Evolutionary conservation across 2,888 invertebrate genomes (phyloP).

Genomic region (Spisula subtruncata): DNA sequence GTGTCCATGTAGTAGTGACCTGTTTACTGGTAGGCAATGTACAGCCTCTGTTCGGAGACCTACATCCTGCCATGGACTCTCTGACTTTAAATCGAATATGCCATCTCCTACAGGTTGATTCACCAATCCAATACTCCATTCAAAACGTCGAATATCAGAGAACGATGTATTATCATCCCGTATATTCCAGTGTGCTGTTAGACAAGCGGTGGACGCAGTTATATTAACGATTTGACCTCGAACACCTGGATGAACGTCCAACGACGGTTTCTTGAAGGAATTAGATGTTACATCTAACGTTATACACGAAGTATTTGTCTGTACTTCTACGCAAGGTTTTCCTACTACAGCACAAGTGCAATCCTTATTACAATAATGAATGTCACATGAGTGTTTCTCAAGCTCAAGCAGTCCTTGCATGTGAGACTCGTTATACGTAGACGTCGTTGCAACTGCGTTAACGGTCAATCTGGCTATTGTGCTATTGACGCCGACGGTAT

Average conservation of each 20-base stretch:
- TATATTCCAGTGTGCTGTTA: constrained; percentile 53
- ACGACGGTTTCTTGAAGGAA: not conserved
- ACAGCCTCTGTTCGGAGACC: constrained; percentile 53
- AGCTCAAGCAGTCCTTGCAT: constrained; percentile 56
- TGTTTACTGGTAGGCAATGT: constrained; percentile 62
- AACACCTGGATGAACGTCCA: constrained; percentile 34
- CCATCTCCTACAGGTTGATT: constrained; percentile 63
- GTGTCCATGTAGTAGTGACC: constrained; percentile 51
- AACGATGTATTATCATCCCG: not conserved
- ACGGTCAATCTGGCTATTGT: constrained; percentile 57
- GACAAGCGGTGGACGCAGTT: constrained; percentile 57
- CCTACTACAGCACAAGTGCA: constrained; percentile 74
- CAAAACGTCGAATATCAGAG: constrained; percentile 55
- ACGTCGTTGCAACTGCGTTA: not conserved
- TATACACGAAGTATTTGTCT: constrained; percentile 4
- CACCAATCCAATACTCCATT: constrained; percentile 69
- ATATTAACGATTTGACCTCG: not conserved
- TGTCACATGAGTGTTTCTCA: constrained; percentile 70
- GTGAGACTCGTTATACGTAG: not conserved
- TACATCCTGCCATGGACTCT: constrained; percentile 70
- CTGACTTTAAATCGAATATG: constrained; percentile 60
- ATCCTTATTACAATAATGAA: constrained; percentile 71
- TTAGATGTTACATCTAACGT: not conserved
- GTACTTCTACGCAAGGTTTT: constrained; percentile 57
- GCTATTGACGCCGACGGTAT: constrained; percentile 63